Conservation (phyloP, 1,140 invertebrate species). For the Drosophila ogumai region DNA sequence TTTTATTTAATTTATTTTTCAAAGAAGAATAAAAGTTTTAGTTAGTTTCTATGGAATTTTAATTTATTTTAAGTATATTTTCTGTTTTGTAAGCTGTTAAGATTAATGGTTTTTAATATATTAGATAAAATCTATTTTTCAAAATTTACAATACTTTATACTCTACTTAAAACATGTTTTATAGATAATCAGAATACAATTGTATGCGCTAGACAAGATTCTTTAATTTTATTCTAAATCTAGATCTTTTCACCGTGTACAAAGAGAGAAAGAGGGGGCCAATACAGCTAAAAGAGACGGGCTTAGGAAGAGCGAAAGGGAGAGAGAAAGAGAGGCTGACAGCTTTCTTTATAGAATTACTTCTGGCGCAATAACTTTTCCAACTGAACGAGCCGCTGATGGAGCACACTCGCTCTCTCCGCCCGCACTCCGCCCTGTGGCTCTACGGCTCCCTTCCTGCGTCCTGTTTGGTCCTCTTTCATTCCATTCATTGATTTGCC, state of each 20-base stretch:
- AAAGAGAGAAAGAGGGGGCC: constrained; percentile 3
- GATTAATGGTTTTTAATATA: not conserved
- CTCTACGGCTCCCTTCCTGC: constrained; percentile 20
- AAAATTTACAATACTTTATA: not conserved
- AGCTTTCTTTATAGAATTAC: constrained; percentile 82
- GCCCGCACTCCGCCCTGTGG: constrained; percentile 3
- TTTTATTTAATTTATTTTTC: not conserved
- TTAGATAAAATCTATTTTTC: not conserved
- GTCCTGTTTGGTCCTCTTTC: constrained; percentile 24
- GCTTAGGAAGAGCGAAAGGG: not conserved
- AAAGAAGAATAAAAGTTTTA: not conserved
- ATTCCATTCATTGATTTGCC: constrained; percentile 75
- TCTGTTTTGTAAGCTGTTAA: not conserved
- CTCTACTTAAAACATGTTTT: not conserved
- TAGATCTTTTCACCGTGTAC: not conserved
- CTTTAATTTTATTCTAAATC: not conserved
- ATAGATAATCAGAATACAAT: not conserved
- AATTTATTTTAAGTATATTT: too few relatives aligned
- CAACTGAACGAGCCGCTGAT: constrained; percentile 75
- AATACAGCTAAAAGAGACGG: not conserved
- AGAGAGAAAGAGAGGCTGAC: constrained; percentile 26
- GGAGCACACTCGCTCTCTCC: constrained; percentile 60
- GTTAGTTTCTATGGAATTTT: too few relatives aligned
- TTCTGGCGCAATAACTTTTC: constrained; percentile 82
- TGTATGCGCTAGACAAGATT: not conserved